Base-by-base conservation (phyloP, 2,888 invertebrate genomes). In the Poecilobothrus nobilitatus region DNA sequence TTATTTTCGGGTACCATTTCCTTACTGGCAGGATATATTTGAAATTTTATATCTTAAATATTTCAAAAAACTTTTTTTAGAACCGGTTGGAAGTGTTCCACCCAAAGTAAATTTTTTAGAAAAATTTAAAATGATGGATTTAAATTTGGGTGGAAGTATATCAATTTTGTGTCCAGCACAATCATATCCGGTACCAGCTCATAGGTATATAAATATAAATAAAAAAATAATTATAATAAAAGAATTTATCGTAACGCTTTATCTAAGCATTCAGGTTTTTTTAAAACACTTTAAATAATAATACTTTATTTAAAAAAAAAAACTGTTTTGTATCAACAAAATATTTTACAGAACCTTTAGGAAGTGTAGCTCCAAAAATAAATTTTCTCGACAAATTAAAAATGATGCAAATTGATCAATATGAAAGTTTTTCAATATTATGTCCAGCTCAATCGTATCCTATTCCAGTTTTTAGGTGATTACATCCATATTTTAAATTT, bases 391-490 rank as follows among this genome's bases (percentile, higher is more conserved):
- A 83, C 71, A 81, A 80, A 72, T 75, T 78, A 65, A 76, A 78
- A 71, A 80, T 76, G 76, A 44, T 4, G 0, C 0, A 61, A 5
- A 0, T 12, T 61, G 12, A 22, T 27, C 53, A 34, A 20, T 15
- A 8, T 7, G 8, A 20, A 53, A 70, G 20, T 27, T 21, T 63
- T 3, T 33, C 15, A 8, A 27, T 68, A 76, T 76, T 79, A 76
- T 91, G 91, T 80, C 90, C 89, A 78, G 90, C 90, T 70, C 91
- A 91, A 84, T 91, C 89, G 72, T 89, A 87, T 80, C 91, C 91
- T 73, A 86, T 88, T 80, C 87, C 87, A 72, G 79, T 83, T 72
- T 86, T 84, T 84, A 77, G 79, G 79, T 80, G 76, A 73, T 72
- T 69, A 66, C 18, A 27, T 27, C 5, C 5, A 27, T 27, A 21